phyloP scores from a whole-genome alignment of 2,113 vertebrate genomes.

The Callionymus lyra region DNA sequence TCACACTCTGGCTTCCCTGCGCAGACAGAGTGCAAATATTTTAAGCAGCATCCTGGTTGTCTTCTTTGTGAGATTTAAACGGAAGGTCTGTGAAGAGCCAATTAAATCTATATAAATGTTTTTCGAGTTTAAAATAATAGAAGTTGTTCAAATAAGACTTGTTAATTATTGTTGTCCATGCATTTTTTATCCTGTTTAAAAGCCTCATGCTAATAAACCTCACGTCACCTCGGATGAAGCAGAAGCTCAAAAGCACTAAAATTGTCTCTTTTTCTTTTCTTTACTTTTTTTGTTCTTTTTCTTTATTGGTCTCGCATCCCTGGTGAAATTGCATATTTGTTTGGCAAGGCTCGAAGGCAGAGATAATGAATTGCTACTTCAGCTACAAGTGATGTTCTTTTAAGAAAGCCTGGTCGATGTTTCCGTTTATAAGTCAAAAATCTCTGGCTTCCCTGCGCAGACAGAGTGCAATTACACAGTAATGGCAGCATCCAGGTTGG shows the following conservation, averaged over 20 bases:
- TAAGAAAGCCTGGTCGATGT: conserved; percentile 14
- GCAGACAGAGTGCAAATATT: too few species aligned
- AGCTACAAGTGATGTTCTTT: conserved; percentile 34
- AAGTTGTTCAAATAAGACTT: too few species aligned
- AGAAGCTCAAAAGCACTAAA: conserved; percentile 42
- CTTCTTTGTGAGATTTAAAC: too few species aligned
- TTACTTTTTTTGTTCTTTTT: too few species aligned
- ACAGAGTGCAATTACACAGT: conserved; percentile 42
- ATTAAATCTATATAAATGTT: too few species aligned
- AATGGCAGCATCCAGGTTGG: conserved; percentile 36
- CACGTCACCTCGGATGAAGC: conserved; percentile 56
- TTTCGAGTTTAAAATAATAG: too few species aligned
- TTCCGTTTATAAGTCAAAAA: conserved; percentile 19
- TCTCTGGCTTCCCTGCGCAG: conserved; percentile 19
- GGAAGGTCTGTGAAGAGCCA: too few species aligned
- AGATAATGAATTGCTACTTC: conserved; percentile 33
- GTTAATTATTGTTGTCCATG: too few species aligned
- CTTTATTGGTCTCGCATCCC: conserved; percentile 32
- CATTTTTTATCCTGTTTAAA: too few species aligned
- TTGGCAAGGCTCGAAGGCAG: conserved; percentile 33
- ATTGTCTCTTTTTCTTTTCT: too few species aligned
- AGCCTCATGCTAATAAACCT: conserved; percentile 52
- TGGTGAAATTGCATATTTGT: conserved; percentile 41
- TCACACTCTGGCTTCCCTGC: too few species aligned
- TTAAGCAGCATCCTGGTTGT: too few species aligned